A percentile compares a stretch with the other conserved stretches of the same genome.
Evolutionary conservation across 2,888 invertebrate species (phyloP).

Genomic region (Parnassius mnemosyne): DNA sequence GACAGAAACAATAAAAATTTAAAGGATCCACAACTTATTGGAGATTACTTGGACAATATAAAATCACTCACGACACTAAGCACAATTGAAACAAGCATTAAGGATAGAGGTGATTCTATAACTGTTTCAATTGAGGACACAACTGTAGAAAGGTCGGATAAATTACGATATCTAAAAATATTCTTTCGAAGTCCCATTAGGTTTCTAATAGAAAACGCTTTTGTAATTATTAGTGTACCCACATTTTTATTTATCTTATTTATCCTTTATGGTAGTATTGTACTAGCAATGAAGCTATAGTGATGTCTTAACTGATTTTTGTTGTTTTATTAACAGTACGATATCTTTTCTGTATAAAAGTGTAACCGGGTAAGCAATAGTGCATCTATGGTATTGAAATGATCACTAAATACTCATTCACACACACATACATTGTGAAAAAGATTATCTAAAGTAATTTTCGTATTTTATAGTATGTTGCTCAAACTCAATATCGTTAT

Average conservation of each 20-base stretch:
- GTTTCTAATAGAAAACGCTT: conserved; percentile 55
- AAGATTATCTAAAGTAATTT: too few relatives aligned
- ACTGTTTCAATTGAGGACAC: conserved; percentile 8
- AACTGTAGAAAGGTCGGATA: not conserved
- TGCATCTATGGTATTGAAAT: too few relatives aligned
- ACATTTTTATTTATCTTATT: conserved; percentile 53
- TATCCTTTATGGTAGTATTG: conserved; percentile 50
- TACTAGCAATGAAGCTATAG: conserved; percentile 46
- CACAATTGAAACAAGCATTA: conserved; percentile 27
- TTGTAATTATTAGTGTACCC: conserved; percentile 58
- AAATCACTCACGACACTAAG: conserved; percentile 31
- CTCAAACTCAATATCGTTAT: too few relatives aligned
- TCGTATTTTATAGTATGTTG: too few relatives aligned
- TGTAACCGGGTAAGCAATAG: too few relatives aligned
- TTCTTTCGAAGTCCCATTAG: conserved; percentile 33
- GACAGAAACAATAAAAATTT: not conserved
- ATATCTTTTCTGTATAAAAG: not conserved
- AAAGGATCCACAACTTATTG: conserved; percentile 34
- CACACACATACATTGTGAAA: too few relatives aligned
- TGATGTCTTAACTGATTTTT: conserved; percentile 25
- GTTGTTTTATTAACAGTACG: conserved; percentile 1
- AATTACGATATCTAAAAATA: conserved; percentile 26
- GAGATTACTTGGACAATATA: conserved; percentile 45
- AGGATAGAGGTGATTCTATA: conserved; percentile 17
- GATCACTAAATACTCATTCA: too few relatives aligned